Base-by-base conservation (phyloP, 2,113 vertebrate genomes). In the Pipra filicauda region DNA sequence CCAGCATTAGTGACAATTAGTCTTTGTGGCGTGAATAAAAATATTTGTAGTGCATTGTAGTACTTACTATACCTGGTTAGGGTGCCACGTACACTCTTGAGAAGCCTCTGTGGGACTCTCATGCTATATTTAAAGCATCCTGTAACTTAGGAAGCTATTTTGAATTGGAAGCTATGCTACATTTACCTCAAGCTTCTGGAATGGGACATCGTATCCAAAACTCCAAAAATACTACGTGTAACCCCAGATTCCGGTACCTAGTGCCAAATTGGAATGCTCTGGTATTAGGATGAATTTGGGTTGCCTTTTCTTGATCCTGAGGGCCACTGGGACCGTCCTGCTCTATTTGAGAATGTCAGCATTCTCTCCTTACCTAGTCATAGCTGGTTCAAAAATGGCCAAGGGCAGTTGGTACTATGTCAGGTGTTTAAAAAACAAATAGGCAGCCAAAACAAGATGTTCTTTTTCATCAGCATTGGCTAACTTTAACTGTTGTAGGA, bases 171-270 rank as follows among this genome's bases (percentile, higher is more conserved):
- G 24, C 57, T 96, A 52, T 74, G 66, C 80, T 87, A 35, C 84
- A 17, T 95, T 97, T 97, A 96, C 96, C 91, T 97, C 97, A 97
- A 94, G 91, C 91, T 85, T 95, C 83, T 97, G 97, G 97, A 97
- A 98, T 97, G 94, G 95, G 91, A 92, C 91, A 96, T 89, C 78
- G 93, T 92, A 97, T 96, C 91, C 92, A 94, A 95, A 96, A 97
- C 85, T 93, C 95, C 95, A 93, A 87, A 93, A 95, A 97, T 97
- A 97, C 93, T 91, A 93, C 73, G 18, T 79, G 95, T 97, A 96
- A 97, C 93, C 72, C 81, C 96, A 96, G 94, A 94, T 92, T 96
- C 88, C 89, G 73, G 69, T 58, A 46, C 55, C 6, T 71, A 88
- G 82, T 95, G 95, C 96, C 95, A 96, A 74, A 92, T 93, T 12